These are phyloP conservation scores for Podarcis cretensis DNA, from an alignment of 2,113 vertebrate genomes.

Conservation along the genomic window DNA sequence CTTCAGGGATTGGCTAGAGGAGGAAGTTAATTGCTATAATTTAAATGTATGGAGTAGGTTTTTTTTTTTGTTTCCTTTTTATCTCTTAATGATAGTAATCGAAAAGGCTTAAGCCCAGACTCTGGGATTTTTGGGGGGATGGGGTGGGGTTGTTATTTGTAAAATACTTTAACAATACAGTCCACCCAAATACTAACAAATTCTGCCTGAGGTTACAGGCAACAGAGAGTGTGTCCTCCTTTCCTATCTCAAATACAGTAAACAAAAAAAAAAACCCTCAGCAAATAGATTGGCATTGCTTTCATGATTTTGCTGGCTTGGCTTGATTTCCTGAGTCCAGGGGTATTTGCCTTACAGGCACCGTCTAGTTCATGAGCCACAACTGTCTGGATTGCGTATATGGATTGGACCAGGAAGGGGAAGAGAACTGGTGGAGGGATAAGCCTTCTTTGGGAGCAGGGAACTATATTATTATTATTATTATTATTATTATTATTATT, in stretches of 20 bases:
- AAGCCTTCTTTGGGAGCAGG: not conserved
- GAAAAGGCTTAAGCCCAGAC: not conserved
- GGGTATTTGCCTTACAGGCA: not conserved
- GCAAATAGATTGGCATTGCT: not conserved
- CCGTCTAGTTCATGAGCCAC: not conserved
- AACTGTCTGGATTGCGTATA: not conserved
- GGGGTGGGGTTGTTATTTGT: not conserved
- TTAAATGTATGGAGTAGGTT: not conserved
- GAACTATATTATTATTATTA: not conserved
- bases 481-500: not conserved
- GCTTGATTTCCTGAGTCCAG: not conserved
- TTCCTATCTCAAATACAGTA: not conserved
- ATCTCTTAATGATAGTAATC: constrained; percentile 7
- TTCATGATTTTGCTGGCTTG: not conserved
- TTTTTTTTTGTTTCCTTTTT: not conserved
- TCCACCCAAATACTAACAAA: constrained; percentile 3
- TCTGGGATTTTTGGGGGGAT: not conserved
- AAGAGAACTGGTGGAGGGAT: not conserved
- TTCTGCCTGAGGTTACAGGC: not conserved
- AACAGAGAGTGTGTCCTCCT: not conserved
- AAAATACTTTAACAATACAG: not conserved
- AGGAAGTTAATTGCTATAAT: not conserved
- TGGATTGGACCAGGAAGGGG: not conserved
- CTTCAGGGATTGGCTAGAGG: not conserved
- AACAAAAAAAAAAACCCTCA: not conserved